Conservation (phyloP, 2,888 invertebrate genomes). For the Drosophila mimetica region DNA sequence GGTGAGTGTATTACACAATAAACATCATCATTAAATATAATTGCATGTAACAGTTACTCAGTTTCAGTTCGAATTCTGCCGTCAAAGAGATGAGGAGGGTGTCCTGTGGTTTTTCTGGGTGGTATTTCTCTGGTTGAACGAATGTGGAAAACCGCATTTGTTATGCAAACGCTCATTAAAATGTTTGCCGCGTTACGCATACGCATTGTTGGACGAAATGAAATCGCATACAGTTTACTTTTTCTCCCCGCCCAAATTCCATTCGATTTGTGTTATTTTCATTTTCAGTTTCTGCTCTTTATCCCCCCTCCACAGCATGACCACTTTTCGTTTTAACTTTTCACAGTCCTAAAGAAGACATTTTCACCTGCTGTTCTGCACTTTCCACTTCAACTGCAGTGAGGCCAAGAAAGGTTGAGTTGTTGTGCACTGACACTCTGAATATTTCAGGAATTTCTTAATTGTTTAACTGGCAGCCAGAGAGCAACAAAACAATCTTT, state of each 20-base stretch:
- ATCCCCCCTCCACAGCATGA: background rate
- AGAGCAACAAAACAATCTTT: constrained; percentile 2
- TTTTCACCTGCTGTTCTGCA: constrained; percentile 21
- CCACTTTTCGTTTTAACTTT: constrained; percentile 16
- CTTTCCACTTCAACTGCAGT: constrained; percentile 22
- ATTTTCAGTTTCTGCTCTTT: constrained; percentile 7
- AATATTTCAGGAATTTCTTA: constrained; percentile 73
- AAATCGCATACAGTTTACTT: constrained; percentile 22
- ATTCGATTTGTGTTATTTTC: constrained; percentile 25
- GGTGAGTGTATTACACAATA: constrained; percentile 64
- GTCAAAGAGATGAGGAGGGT: background rate
- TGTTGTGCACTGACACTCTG: constrained; percentile 46
- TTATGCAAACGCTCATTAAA: constrained; percentile 77
- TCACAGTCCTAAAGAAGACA: constrained; percentile 9
- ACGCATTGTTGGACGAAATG: constrained; percentile 59
- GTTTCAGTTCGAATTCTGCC: constrained; percentile 50
- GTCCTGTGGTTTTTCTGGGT: constrained; percentile 28
- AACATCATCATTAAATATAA: constrained; percentile 78
- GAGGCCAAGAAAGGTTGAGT: constrained; percentile 43
- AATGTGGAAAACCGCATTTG: constrained; percentile 68
- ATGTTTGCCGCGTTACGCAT: constrained; percentile 67
- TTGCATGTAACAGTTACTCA: constrained; percentile 73
- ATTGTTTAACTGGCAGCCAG: constrained; percentile 46
- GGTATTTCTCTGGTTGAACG: constrained; percentile 23
- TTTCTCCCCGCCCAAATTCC: constrained; percentile 2